Base-by-base conservation (phyloP, 1,140 invertebrate genomes). In the Melanaphis sacchari region DNA sequence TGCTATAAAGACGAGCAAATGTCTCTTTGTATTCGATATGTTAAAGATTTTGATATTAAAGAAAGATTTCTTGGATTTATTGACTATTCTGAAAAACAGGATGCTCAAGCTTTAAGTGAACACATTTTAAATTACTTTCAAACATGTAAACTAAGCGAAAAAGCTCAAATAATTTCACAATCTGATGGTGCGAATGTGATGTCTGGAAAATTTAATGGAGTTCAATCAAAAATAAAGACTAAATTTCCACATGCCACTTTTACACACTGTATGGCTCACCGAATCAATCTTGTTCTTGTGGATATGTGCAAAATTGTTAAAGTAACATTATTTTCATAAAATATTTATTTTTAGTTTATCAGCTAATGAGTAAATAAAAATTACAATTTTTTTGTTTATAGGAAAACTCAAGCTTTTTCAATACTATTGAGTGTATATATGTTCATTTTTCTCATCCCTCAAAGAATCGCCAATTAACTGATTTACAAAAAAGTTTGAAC, bases 1-100 rank as follows among this genome's bases (percentile, higher is more conserved):
- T 90, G 89, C 38, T 90, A 90, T 54, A 90, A 66, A 54, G 36
- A 90, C 3, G 89, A 90, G 38, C 89, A 90, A 24, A 90, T 90
- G 52, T 52, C 89, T 59, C 36, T 66, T 4, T 90, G 89, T 11
- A 38, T 90, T 66, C n/a, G 91, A 40, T 84, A 84, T 82, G 66
- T 82, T n/a, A 84, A 93, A 49, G 76, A 93, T 82, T 93, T 93
- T 0, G n/a, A 85, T 49, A 38, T 93, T 85, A 0, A 93, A 38
- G 59, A 92, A 41, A 18, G 41, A 11, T 92, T 92, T 81, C 46
- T 82, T 40, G 91, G 41, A 43, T 92, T 93, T 93, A 52, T 84
- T 15, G 43, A 93, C 36, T 49, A n/a, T 21, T 93, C 43, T 8
- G 49, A n/a, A 1, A 93, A 82, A 46, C 66, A 85, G 43, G 76